Conservation (phyloP, 2,888 invertebrate species). For the Tachystola acroxantha region DNA sequence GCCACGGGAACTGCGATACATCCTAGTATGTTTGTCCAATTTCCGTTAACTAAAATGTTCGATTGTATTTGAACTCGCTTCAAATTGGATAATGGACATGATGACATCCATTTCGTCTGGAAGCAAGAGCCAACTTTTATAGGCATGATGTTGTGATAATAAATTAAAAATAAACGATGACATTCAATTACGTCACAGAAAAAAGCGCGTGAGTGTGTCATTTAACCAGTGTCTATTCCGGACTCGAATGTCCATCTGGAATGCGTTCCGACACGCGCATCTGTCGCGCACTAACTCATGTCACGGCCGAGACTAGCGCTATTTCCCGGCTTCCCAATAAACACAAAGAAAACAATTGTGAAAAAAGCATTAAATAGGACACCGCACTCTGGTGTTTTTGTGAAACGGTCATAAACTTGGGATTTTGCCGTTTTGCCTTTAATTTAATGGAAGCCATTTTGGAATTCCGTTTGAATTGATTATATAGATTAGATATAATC, state of each 20-base stretch:
- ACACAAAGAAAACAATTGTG: conserved; percentile 17
- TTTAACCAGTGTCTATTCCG: conserved; percentile 45
- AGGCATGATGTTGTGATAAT: conserved; percentile 3
- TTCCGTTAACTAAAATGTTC: too few relatives aligned
- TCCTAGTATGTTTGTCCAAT: too few relatives aligned
- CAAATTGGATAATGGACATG: too few relatives aligned
- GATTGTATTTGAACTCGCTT: too few relatives aligned
- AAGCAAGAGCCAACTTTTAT: too few relatives aligned
- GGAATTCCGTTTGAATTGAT: too few relatives aligned
- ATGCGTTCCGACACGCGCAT: conserved; percentile 47
- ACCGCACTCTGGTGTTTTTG: conserved; percentile 11
- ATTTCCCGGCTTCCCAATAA: conserved; percentile 3
- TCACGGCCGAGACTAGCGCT: conserved; percentile 11
- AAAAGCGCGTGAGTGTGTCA: conserved; percentile 29
- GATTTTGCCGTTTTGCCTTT: too few relatives aligned
- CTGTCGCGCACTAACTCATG: conserved; percentile 63
- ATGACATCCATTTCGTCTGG: too few relatives aligned
- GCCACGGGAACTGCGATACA: too few relatives aligned
- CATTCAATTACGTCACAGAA: conserved; percentile 13
- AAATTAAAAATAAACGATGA: conserved; percentile 12
- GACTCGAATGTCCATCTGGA: conserved; percentile 35
- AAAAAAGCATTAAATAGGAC: conserved; percentile 12
- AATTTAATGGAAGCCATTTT: too few relatives aligned
- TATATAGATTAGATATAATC: too few relatives aligned
- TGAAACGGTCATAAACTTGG: conserved; percentile 5